Conservation (phyloP, 2,888 invertebrate species). For the Leucophora obtusa region DNA sequence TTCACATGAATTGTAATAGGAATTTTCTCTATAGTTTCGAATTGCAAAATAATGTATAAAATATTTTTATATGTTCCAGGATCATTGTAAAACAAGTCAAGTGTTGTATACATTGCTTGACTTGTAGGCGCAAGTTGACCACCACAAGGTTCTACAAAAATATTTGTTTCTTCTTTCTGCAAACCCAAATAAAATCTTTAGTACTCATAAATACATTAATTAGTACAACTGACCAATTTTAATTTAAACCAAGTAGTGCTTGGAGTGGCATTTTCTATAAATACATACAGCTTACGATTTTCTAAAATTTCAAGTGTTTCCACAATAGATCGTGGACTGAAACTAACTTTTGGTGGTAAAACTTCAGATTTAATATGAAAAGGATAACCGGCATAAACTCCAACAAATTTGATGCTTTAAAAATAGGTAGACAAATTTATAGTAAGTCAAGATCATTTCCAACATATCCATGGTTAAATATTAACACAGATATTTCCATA, state of each 20-base stretch:
- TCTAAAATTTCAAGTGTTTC: constrained; percentile 68
- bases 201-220: not conserved
- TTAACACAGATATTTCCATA: too few species aligned
- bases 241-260: constrained; percentile 71
- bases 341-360: constrained; percentile 68
- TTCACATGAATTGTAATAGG: constrained; percentile 71
- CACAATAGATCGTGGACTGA: constrained; percentile 64
- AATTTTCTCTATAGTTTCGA: constrained; percentile 68
- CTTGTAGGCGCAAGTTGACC: constrained; percentile 69
- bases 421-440: not conserved
- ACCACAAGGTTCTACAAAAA: constrained; percentile 69
- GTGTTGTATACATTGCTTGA: constrained; percentile 70
- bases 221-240: constrained; percentile 68
- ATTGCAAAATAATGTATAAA: constrained; percentile 69
- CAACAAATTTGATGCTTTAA: constrained; percentile 71
- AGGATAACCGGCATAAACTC: constrained; percentile 67
- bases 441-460: too few species aligned
- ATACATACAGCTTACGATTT: constrained; percentile 66
- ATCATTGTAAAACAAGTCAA: constrained; percentile 70
- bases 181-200: constrained; percentile 12
- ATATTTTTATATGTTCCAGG: constrained; percentile 72
- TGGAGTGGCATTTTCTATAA: constrained; percentile 72
- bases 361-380: constrained; percentile 71
- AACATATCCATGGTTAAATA: too few species aligned
- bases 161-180: constrained; percentile 58